Conservation (phyloP, 2,888 invertebrate species). For the Cotesia congregata region DNA sequence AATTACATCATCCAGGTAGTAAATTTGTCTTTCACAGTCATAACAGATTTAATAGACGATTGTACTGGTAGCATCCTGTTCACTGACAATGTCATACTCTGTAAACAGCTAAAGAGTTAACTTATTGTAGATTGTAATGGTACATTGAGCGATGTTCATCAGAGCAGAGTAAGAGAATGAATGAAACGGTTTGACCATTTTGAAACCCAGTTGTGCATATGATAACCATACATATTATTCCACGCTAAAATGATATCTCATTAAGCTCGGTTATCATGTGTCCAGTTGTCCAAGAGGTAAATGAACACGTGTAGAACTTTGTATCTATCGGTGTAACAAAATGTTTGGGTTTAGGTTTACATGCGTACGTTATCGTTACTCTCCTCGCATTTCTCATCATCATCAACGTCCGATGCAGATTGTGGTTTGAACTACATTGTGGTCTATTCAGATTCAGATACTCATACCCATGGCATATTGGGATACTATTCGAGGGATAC, state of each 20-base stretch:
- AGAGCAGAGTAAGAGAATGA: background rate
- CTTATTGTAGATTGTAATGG: background rate
- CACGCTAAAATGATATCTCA: background rate
- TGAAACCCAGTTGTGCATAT: background rate
- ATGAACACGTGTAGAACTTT: conserved; percentile 2
- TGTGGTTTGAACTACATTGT: conserved; percentile 31
- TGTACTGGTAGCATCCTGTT: too few relatives aligned
- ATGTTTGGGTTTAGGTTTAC: conserved; percentile 1
- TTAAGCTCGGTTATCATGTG: background rate
- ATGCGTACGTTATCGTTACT: conserved; percentile 1
- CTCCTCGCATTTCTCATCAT: conserved; percentile 19
- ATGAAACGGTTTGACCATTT: background rate
- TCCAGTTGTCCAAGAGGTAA: background rate
- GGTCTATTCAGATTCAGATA: conserved; percentile 44
- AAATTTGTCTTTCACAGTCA: too few relatives aligned
- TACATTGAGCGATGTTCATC: background rate
- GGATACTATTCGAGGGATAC: conserved; percentile 39
- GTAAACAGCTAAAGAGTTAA: background rate
- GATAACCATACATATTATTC: background rate
- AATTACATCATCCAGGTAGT: too few relatives aligned
- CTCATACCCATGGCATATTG: conserved; percentile 40
- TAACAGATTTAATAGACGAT: too few relatives aligned
- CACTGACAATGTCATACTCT: background rate
- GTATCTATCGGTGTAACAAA: conserved; percentile 3
- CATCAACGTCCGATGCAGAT: conserved; percentile 20